phyloP scores from a whole-genome alignment of 2,888 invertebrate species.

The Tetrapedia diversipes region DNA sequence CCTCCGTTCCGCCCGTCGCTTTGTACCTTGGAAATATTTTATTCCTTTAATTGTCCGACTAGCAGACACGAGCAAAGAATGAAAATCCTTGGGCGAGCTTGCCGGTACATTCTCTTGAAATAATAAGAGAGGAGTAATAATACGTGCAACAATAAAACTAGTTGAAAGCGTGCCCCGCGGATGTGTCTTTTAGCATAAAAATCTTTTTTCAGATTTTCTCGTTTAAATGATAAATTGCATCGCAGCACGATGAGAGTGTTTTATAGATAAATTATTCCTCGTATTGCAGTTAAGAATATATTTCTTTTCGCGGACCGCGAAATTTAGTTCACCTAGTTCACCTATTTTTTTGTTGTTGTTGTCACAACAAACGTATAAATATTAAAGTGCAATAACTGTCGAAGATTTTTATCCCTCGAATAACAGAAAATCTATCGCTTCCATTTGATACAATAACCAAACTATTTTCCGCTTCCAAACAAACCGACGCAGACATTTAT shows the following conservation, averaged over 20 bases:
- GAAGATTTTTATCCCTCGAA: too few species aligned
- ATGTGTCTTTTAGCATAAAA: background rate
- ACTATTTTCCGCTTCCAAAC: background rate
- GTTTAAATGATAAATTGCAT: background rate
- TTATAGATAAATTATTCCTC: background rate
- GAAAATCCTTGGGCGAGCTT: constrained; percentile 7
- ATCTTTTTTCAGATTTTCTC: too few species aligned
- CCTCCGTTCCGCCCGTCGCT: constrained; percentile 6
- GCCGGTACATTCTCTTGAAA: constrained; percentile 9
- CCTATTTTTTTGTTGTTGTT: too few species aligned
- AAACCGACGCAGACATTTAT: background rate
- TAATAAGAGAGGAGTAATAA: background rate
- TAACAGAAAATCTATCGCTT: background rate
- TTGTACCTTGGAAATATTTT: constrained; percentile 34
- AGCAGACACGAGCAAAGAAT: constrained; percentile 4
- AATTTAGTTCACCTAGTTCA: too few species aligned
- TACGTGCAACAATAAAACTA: background rate
- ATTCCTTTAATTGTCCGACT: constrained; percentile 47
- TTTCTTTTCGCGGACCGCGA: too few species aligned
- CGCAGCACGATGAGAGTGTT: too few species aligned
- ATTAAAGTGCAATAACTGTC: too few species aligned
- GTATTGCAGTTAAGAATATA: too few species aligned
- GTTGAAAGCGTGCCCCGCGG: background rate
- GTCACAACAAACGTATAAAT: too few species aligned
- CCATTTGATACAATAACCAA: background rate